Conservation (phyloP, 2,888 invertebrate species). For the Eristalinus sepulchralis region DNA sequence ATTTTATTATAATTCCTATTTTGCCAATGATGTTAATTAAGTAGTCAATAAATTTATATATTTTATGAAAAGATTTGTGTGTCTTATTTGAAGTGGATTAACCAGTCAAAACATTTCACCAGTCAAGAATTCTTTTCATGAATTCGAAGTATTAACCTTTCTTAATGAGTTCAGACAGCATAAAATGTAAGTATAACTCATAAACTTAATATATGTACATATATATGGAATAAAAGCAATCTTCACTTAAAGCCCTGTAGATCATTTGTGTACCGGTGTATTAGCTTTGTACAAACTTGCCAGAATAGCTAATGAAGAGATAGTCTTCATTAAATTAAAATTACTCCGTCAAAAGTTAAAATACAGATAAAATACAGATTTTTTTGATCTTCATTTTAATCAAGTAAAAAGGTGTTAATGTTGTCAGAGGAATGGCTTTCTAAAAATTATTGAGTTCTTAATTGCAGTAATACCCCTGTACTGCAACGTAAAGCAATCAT, state of each 20-base stretch:
- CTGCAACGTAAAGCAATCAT: too few species aligned
- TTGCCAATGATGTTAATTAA: slow-evolving; percentile 57
- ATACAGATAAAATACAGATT: too few species aligned
- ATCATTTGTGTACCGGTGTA: background rate
- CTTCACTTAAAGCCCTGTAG: background rate
- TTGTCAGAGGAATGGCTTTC: too few species aligned
- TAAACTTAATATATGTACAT: background rate
- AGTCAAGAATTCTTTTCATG: background rate
- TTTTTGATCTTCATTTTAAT: too few species aligned
- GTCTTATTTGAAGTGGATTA: background rate
- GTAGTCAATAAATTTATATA: slow-evolving; percentile 36
- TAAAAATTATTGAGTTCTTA: too few species aligned
- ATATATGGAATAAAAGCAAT: background rate
- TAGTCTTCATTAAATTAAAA: too few species aligned
- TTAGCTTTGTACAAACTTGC: too few species aligned
- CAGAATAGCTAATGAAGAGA: too few species aligned
- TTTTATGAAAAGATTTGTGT: background rate
- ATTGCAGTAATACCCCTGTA: too few species aligned
- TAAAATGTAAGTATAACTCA: background rate
- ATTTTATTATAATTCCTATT: slow-evolving; percentile 51
- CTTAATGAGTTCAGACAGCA: background rate
- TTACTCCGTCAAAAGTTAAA: too few species aligned
- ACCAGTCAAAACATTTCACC: background rate
- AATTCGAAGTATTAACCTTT: background rate
- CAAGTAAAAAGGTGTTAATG: too few species aligned